These are phyloP conservation scores for Microctonus hyperodae DNA, from an alignment of 2,888 invertebrate species.

Conservation along the genomic window DNA sequence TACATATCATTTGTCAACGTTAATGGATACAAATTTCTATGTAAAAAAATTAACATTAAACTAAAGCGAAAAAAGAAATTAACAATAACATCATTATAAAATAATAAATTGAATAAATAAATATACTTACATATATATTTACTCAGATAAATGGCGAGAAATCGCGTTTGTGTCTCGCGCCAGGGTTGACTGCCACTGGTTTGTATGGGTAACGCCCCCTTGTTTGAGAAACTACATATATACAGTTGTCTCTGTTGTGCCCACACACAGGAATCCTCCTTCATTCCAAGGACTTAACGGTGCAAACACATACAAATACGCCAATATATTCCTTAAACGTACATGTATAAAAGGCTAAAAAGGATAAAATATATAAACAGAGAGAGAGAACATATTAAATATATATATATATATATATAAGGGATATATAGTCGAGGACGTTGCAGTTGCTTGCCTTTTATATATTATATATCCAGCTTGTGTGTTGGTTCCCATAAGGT, in stretches of 20 bases:
- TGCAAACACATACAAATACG: neutral
- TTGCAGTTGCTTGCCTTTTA: neutral
- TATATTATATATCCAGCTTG: slow-evolving; percentile 24
- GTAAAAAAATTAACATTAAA: neutral
- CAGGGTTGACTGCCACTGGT: slow-evolving; percentile 57
- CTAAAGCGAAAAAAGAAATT: neutral
- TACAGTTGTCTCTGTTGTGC: slow-evolving; percentile 42
- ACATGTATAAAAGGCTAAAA: neutral
- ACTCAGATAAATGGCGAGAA: slow-evolving; percentile 10
- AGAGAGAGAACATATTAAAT: neutral
- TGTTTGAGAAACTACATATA: slow-evolving; percentile 57
- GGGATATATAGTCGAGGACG: neutral
- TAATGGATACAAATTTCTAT: neutral
- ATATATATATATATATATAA: neutral
- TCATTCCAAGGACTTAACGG: neutral
- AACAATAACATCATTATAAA: slow-evolving; percentile 1
- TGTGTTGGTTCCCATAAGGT: slow-evolving; percentile 52
- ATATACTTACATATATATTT: neutral
- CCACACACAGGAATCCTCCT: slow-evolving; percentile 28
- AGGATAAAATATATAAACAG: neutral
- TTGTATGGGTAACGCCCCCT: slow-evolving; percentile 53
- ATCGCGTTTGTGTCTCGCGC: slow-evolving; percentile 13
- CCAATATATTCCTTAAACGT: neutral
- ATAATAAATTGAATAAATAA: neutral
- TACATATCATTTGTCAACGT: neutral